phyloP scores from a whole-genome alignment of 2,888 invertebrate genomes.

The Ophion slaviceki region DNA sequence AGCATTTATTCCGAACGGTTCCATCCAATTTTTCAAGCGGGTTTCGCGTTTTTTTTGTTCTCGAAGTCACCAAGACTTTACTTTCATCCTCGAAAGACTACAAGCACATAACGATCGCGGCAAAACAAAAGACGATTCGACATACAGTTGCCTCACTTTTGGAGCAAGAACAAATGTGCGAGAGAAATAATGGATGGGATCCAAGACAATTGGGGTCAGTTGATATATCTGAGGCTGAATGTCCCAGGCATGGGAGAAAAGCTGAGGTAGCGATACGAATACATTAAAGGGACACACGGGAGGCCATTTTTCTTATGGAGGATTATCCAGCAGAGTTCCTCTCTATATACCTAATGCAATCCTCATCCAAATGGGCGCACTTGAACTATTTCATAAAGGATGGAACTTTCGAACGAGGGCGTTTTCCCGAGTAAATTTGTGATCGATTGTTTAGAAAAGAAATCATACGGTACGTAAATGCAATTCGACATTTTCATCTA shows the following conservation, averaged over 20 bases:
- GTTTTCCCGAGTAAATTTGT: background rate
- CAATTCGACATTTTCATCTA: background rate
- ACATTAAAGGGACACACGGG: background rate
- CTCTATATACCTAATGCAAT: background rate
- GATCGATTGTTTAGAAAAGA: background rate
- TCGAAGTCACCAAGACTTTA: background rate
- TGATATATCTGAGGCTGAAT: background rate
- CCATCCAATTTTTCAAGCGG: background rate
- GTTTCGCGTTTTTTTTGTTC: no score
- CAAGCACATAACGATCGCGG: background rate
- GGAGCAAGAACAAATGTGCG: background rate
- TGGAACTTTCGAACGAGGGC: background rate
- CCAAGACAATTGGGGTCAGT: background rate
- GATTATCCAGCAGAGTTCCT: background rate
- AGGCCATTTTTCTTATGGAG: background rate
- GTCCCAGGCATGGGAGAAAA: background rate
- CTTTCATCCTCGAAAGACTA: background rate
- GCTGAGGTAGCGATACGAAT: background rate
- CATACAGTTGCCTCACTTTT: background rate
- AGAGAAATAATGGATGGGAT: constrained; percentile 1
- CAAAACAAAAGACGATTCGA: background rate
- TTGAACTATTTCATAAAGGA: background rate
- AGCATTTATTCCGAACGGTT: background rate
- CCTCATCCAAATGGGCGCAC: background rate
- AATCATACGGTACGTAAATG: background rate